These are phyloP conservation scores for Agriotes lineatus DNA, from an alignment of 2,888 invertebrate genomes.

Conservation along the genomic window DNA sequence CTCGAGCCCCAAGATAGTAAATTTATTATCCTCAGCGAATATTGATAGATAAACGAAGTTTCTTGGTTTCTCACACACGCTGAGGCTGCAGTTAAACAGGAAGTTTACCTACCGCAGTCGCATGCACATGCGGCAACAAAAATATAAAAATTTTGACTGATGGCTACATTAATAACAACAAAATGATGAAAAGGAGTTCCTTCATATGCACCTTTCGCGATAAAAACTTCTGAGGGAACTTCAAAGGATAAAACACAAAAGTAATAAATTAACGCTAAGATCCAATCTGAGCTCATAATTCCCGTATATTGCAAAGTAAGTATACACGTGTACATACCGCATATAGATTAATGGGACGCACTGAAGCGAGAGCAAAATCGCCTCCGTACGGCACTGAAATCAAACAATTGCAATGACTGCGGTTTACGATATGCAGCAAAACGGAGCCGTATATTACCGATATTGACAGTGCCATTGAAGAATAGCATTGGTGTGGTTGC, in stretches of 20 bases:
- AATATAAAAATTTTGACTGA: constrained; percentile 12
- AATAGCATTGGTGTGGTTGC: constrained; percentile 50
- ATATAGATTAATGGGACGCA: neutral
- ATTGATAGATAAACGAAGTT: neutral
- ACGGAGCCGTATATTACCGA: constrained; percentile 41
- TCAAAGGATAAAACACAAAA: constrained; percentile 25
- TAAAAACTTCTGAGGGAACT: constrained; percentile 10
- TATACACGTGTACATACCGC: constrained; percentile 23
- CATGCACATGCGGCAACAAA: neutral
- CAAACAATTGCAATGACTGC: constrained; percentile 46
- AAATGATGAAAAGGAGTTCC: constrained; percentile 11
- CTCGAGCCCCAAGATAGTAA: too few species aligned
- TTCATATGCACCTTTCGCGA: constrained; percentile 5
- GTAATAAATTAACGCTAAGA: constrained; percentile 30
- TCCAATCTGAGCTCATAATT: constrained; percentile 39
- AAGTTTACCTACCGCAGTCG: constrained; percentile 11
- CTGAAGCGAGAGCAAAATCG: constrained; percentile 42
- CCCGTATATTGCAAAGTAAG: constrained; percentile 30
- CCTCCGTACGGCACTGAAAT: constrained; percentile 40
- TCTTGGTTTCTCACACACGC: neutral
- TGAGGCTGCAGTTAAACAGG: neutral
- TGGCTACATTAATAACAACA: constrained; percentile 17
- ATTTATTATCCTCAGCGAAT: too few species aligned
- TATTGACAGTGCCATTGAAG: constrained; percentile 42
- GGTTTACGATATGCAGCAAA: constrained; percentile 45